Conservation (phyloP, 2,888 invertebrate genomes). For the Platynereis dumerilii region DNA sequence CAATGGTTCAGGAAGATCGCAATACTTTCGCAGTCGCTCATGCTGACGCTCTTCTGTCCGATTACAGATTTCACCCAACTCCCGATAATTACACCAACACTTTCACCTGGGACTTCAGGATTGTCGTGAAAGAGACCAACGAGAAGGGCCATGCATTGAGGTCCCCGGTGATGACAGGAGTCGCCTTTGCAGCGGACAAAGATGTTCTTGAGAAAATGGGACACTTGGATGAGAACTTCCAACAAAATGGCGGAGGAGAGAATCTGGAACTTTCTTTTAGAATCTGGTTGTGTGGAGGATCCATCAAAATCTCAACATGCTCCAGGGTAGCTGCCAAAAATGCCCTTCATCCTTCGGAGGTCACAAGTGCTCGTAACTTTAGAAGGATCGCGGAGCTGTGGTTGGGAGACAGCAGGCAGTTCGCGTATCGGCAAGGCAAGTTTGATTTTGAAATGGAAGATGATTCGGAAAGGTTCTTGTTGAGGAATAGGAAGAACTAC, state of each 20-base stretch:
- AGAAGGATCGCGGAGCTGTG: constrained; percentile 34
- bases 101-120: constrained; percentile 34
- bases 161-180: constrained; percentile 38
- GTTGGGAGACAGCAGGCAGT: constrained; percentile 25
- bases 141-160: constrained; percentile 9
- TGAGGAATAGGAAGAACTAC: constrained; percentile 3
- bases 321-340: constrained; percentile 38
- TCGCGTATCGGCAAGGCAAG: constrained; percentile 21
- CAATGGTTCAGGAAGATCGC: constrained; percentile 26
- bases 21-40: constrained; percentile 34
- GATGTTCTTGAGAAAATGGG: constrained; percentile 33
- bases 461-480: too few species aligned
- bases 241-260: constrained; percentile 26
- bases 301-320: constrained; percentile 35
- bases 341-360: constrained; percentile 31
- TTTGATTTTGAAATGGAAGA: too few species aligned
- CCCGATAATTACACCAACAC: constrained; percentile 30
- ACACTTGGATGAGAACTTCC: constrained; percentile 35
- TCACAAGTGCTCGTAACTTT: constrained; percentile 27
- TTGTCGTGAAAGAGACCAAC: constrained; percentile 29
- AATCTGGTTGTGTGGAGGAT: constrained; percentile 40
- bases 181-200: constrained; percentile 38
- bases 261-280: constrained; percentile 39
- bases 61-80: constrained; percentile 30
- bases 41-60: constrained; percentile 35